Base-by-base conservation (phyloP, 2,888 invertebrate genomes). In the Apocheima hispidaria region DNA sequence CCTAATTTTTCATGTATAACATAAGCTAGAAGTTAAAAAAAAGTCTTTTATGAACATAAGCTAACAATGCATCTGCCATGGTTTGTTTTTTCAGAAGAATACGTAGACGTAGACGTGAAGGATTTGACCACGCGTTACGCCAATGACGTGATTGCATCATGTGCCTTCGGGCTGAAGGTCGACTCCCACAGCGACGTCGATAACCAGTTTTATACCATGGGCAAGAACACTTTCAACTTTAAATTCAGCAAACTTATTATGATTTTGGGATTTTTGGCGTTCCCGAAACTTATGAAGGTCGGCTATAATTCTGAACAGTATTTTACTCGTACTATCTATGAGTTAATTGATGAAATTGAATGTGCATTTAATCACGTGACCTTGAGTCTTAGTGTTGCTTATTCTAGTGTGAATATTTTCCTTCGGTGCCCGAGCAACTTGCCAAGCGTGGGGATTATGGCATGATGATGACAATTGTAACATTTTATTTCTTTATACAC, bases 131-230 rank as follows among this genome's bases (percentile, higher is more conserved):
- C 85, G 4, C 73, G 88, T 38, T 89, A 80, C 62, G 78, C 90
- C 1, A 91, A 87, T 60, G 92, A 93, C 66, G 88, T 92, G 0
- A 92, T 93, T 26, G 93, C 92, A 0, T 84, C 87, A 3, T 80
- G 85, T 18, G 90, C 87, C 4, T 92, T 91, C 64, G 93, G 92
- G 0, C 65, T 91, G 7, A 81, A 90, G 67, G 88, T 93, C 14
- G 88, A 94, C 70, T 94, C 94, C 0, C 81, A 93, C 40, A 75
- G 76, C 40, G 81, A 94, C 1, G 80, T 74, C 6, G 75, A 93
- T 0, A 94, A 94, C 69, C 81, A 88, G 48, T 94, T 94, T 72
- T 94, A 91, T 69, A 41, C 70, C 40, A 88, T 84, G 82, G 93
- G 93, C n/a, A 91, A 90, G 68, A 79, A 78, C 30, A 73, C 85